phyloP scores from a whole-genome alignment of 2,888 invertebrate genomes.

The Oligia strigilis region DNA sequence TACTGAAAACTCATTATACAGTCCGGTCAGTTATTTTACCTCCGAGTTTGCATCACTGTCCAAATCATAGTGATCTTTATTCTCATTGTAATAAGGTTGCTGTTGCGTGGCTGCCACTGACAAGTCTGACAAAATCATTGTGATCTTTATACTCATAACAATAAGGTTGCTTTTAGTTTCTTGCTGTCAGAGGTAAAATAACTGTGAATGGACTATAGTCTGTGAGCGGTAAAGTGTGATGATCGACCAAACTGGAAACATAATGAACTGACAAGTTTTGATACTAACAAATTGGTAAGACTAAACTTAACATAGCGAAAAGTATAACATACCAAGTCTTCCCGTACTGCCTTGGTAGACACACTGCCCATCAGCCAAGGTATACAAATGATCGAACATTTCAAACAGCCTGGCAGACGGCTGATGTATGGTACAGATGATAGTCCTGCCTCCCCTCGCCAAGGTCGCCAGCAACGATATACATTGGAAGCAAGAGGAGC shows the following conservation, averaged over 20 bases:
- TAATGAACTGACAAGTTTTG: too few species aligned
- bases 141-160: too few species aligned
- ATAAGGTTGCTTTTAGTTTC: too few species aligned
- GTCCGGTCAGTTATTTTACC: too few species aligned
- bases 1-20: not conserved
- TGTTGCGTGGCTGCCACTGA: too few species aligned
- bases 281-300: not conserved
- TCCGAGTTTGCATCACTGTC: too few species aligned
- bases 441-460: constrained; percentile 97
- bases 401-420: constrained; percentile 99
- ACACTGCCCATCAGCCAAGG: constrained; percentile 98
- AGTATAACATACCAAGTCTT: constrained; percentile 93
- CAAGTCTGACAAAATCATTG: too few species aligned
- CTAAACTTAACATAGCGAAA: not conserved
- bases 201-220: too few species aligned
- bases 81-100: too few species aligned
- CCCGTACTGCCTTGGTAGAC: constrained; percentile 97
- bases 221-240: not conserved
- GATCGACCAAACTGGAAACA: not conserved
- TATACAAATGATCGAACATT: constrained; percentile 98
- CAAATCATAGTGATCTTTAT: too few species aligned
- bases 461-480: constrained; percentile 96
- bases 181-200: too few species aligned
- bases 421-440: constrained; percentile 98
- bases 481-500: constrained; percentile 98